Conservation (phyloP, 2,888 invertebrate species). For the Physocephala rufipes region DNA sequence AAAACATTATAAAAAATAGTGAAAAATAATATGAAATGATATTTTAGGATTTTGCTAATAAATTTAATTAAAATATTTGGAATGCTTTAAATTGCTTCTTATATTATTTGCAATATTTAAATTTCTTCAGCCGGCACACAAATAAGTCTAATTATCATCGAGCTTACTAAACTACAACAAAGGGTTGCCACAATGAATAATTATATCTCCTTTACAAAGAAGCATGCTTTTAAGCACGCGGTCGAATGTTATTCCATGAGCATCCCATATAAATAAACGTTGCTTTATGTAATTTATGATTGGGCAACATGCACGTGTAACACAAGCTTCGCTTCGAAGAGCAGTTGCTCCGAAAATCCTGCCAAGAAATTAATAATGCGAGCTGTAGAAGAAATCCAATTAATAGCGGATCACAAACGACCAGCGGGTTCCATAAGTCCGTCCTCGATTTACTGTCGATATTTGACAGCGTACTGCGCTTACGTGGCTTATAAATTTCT, state of each 20-base stretch:
- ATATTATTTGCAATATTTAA: too few relatives aligned
- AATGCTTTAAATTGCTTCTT: too few relatives aligned
- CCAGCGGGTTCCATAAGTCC: neutral
- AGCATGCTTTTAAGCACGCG: neutral
- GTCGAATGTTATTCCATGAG: too few relatives aligned
- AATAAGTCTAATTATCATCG: too few relatives aligned
- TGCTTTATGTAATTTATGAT: too few relatives aligned
- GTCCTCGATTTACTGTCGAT: neutral
- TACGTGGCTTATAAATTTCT: neutral
- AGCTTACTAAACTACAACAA: neutral
- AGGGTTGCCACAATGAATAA: neutral
- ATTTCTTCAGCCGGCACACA: too few relatives aligned
- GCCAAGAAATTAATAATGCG: constrained; percentile 16
- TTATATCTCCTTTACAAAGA: neutral
- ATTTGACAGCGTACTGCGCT: too few relatives aligned
- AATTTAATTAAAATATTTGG: too few relatives aligned
- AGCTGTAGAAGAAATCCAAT: constrained; percentile 20
- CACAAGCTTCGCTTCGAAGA: too few relatives aligned
- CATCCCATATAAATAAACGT: too few relatives aligned
- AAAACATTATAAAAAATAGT: too few relatives aligned
- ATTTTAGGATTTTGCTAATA: neutral
- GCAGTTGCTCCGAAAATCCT: neutral
- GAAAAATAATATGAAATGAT: neutral
- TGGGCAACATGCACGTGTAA: too few relatives aligned
- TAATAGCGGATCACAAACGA: constrained; percentile 12